These are phyloP conservation scores for Sympetrum striolatum DNA, from an alignment of 2,888 invertebrate species.

Conservation along the genomic window DNA sequence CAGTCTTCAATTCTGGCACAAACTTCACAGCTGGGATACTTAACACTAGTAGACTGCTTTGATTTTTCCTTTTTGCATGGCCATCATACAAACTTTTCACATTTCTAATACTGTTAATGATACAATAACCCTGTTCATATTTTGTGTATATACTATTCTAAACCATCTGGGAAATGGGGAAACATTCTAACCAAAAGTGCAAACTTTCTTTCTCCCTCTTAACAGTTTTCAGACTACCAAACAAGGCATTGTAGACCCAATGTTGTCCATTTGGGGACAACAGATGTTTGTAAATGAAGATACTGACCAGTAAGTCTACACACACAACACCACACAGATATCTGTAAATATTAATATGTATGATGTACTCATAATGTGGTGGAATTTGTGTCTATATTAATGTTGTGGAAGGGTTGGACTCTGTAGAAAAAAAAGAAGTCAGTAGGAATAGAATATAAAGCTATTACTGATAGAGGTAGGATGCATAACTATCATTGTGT, in stretches of 20 bases:
- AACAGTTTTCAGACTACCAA: slow-evolving; percentile 71
- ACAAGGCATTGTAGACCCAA: slow-evolving; percentile 97
- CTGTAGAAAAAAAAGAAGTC: slow-evolving; percentile 29
- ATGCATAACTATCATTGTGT: slow-evolving; percentile 34
- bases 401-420: slow-evolving; percentile 44
- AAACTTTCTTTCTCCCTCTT: slow-evolving; percentile 52
- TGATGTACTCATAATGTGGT: slow-evolving; percentile 34
- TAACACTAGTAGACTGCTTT: slow-evolving; percentile 42
- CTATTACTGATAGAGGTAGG: slow-evolving; percentile 36
- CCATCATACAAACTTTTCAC: slow-evolving; percentile 6
- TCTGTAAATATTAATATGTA: slow-evolving; percentile 36
- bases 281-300: slow-evolving; percentile 98
- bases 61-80: slow-evolving; percentile 25
- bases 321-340: slow-evolving; percentile 48
- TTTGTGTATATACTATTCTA: slow-evolving; percentile 42
- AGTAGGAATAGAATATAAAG: slow-evolving; percentile 34
- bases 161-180: slow-evolving; percentile 46
- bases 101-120: slow-evolving; percentile 34
- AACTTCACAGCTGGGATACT: slow-evolving; percentile 42
- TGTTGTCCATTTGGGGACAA: slow-evolving; percentile 98
- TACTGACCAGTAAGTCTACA: slow-evolving; percentile 90
- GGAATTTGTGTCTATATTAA: slow-evolving; percentile 44
- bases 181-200: slow-evolving; percentile 52
- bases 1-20: slow-evolving; percentile 42
- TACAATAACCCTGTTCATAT: slow-evolving; percentile 39